Conservation (phyloP, 1,140 invertebrate genomes). For the Drosophila equinoxialis region DNA sequence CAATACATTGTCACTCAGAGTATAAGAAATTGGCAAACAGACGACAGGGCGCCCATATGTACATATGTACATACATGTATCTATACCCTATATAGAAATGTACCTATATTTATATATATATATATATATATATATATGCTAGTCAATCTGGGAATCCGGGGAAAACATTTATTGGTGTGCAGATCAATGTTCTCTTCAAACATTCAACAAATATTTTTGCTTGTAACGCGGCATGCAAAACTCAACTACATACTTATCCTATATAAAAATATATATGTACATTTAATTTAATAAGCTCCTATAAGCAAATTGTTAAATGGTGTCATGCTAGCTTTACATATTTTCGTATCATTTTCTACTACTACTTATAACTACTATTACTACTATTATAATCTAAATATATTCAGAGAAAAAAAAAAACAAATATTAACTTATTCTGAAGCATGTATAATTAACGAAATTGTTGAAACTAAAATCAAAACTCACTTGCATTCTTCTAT, state of each 20-base stretch:
- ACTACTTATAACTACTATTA: too few species aligned
- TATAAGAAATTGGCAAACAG: too few species aligned
- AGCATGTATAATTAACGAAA: conserved; percentile 67
- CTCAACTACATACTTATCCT: conserved; percentile 22
- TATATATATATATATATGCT: not conserved
- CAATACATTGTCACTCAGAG: not conserved
- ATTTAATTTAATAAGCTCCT: conserved; percentile 23
- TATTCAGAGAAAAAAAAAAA: conserved; percentile 9
- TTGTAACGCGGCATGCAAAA: conserved; percentile 55
- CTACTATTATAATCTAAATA: conserved; percentile 24
- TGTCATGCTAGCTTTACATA: conserved; percentile 14
- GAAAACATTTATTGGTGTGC: not conserved
- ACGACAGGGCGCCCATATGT: too few species aligned
- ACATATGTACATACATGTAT: too few species aligned
- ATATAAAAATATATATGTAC: conserved; percentile 19
- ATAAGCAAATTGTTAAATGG: not conserved
- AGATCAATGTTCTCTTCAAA: conserved; percentile 5
- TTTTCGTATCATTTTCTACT: not conserved
- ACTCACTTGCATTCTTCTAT: conserved; percentile 83
- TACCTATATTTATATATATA: too few species aligned
- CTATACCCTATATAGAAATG: not conserved
- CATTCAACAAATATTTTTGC: conserved; percentile 13
- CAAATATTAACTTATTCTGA: conserved; percentile 17
- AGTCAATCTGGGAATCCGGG: too few species aligned
- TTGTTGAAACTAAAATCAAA: conserved; percentile 85